Base-by-base conservation (phyloP, 2,888 invertebrate genomes). In the Athrips mouffetella region DNA sequence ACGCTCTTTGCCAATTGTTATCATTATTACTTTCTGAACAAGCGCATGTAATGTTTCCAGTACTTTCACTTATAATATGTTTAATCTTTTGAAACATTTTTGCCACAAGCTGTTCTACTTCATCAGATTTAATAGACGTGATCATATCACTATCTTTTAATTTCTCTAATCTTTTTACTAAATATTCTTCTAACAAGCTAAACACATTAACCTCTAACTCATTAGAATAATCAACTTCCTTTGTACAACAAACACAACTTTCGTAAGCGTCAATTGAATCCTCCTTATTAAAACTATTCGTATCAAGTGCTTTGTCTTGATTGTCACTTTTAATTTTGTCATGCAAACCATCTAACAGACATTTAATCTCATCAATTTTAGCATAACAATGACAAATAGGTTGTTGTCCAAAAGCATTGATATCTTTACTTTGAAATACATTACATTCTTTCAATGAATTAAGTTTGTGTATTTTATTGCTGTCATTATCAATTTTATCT, bases 191-290 rank as follows among this genome's bases (percentile, higher is more conserved):
- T 42, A 87, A 59, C 52, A 87, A 73, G 50, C 77, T 60, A 65
- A 83, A 87, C 25, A 79, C 65, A 55, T 88, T 87, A 1, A 74
- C 56, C 71, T 87, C 86, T 54, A 88, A 69, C 39, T 88, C 76
- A 44, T 65, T 67, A 21, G 70, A 62, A 37, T 70, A 63, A 16
- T 73, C 73, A 23, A 44, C 25, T 50, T 62, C 59, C 31, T 27
- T 48, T 23, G 61, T 54, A 52, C 80, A 83, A 57, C 84, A 86
- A 45, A 80, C 55, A 58, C 86, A 83, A 45, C 57, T 53, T 51
- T 68, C 63, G 31, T 57, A 33, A 33, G 5, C 5, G 16, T 33
- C 33, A 15, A 8, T 33, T 13, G 2, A 33, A 7, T 33, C 15
- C 2, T 15, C 13, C 33, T 16, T 11, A 15, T 13, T 21, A 3